Conservation (phyloP, 2,113 vertebrate genomes). For the Rhea pennata region DNA sequence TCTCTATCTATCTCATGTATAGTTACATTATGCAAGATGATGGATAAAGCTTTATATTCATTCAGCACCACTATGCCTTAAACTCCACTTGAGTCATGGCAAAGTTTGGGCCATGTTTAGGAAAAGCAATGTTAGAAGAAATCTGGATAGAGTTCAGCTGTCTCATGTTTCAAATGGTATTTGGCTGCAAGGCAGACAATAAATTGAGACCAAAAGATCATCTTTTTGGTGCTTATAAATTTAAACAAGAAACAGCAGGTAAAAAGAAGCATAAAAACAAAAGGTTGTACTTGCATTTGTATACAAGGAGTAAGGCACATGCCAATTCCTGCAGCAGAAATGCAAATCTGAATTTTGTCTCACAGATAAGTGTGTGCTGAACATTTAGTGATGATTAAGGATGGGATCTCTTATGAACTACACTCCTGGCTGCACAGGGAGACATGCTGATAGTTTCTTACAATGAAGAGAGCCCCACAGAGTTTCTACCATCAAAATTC, state of each 20-base stretch:
- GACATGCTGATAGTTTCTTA: slow-evolving; percentile 21
- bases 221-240: background rate
- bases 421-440: background rate
- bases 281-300: background rate
- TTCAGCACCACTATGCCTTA: background rate
- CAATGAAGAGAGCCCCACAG: background rate
- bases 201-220: background rate
- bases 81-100: background rate
- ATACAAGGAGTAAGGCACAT: background rate
- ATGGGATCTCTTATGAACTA: slow-evolving; percentile 3
- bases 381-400: background rate
- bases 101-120: background rate
- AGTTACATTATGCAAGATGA: background rate
- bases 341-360: background rate
- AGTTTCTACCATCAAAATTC: slow-evolving; percentile 20
- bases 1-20: background rate
- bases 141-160: background rate
- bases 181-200: background rate
- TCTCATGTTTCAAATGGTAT: background rate
- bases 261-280: background rate
- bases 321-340: background rate
- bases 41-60: background rate
- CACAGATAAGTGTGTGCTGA: background rate
- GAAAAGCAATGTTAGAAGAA: slow-evolving; percentile 16
- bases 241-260: background rate